Base-by-base conservation (phyloP, 2,113 vertebrate genomes). In the Rhinichthys klamathensis region DNA sequence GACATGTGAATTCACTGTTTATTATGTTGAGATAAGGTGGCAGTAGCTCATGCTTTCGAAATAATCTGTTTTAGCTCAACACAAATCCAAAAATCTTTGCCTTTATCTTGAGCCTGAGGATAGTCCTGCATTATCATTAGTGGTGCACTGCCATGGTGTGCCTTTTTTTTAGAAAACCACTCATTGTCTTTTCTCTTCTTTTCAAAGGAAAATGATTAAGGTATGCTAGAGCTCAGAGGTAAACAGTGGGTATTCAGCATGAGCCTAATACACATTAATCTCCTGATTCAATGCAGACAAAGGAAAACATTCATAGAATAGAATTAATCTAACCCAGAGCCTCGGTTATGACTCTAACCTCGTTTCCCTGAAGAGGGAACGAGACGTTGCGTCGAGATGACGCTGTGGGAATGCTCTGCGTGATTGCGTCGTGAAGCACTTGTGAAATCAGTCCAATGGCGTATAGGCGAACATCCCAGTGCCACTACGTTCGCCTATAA, bases 201-300 rank as follows among this genome's bases (percentile, higher is more conserved):
- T 32, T 81, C 18, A 81, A 69, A 81, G 69, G 79, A 69, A 65
- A 81, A 69, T 81, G 16, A 81, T 32, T 49, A 44, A 80, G 78
- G 58, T 27, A 32, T 51, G 44, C 80, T 51, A 23, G 44, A 32
- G 25, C 63, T 81, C 15, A 13, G 44, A 67, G 44, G 80, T 69
- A 81, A 81, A 69, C 63, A 81, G 63, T 12, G 16, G 41, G 79
- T 51, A 63, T 80, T 80, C 58, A 63, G 38, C 58, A 61, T 65
- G 16, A 21, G 10, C 25, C 44, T 51, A 30, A 69, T 30, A 9
- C 41, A 35, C 27, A 69, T 81, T 81, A 69, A 67, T 49, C 61
- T 69, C n/a, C 44, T 23, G 18, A 25, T 35, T 84, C 3, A 84
- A 84, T 41, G 44, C n/a, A 61, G 72, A 65, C 27, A 65, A 84